A percentile compares a stretch with the other conserved stretches of the same genome.
Evolutionary conservation across 1,140 invertebrate genomes (phyloP).

Genomic region (Andricus grossulariae): DNA sequence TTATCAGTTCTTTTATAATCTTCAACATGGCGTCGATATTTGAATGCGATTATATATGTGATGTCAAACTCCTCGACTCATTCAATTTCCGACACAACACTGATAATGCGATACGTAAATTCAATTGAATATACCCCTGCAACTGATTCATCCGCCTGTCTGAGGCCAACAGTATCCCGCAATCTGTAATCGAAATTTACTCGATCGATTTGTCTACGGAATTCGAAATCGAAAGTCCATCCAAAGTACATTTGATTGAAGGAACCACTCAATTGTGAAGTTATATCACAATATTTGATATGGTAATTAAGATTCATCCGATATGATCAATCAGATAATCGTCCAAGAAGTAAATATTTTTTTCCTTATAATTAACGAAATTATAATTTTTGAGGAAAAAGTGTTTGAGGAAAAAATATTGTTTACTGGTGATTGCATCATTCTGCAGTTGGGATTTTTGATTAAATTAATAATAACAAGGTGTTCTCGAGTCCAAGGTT

Average conservation of each 20-base stretch:
- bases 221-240: background rate
- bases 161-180: background rate
- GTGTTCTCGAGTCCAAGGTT: no score
- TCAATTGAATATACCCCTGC: background rate
- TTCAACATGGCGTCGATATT: background rate
- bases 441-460: no score
- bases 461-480: no score
- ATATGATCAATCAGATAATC: background rate
- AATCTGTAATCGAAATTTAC: background rate
- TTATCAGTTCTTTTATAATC: background rate
- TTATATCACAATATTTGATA: background rate
- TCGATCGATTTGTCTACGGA: background rate
- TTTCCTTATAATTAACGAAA: no score
- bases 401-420: no score
- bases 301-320: background rate
- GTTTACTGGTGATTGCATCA: no score
- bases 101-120: background rate
- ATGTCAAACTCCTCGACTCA: background rate
- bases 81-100: background rate
- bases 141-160: slow-evolving; percentile 4
- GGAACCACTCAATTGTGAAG: background rate
- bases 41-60: background rate
- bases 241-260: background rate
- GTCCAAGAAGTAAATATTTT: background rate
- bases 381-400: no score